Evolutionary conservation across 2,797 vertebrate species (phyloP), one percentile per base, ranked within the genome.

Genomic region (Tadarida brasiliensis): DNA sequence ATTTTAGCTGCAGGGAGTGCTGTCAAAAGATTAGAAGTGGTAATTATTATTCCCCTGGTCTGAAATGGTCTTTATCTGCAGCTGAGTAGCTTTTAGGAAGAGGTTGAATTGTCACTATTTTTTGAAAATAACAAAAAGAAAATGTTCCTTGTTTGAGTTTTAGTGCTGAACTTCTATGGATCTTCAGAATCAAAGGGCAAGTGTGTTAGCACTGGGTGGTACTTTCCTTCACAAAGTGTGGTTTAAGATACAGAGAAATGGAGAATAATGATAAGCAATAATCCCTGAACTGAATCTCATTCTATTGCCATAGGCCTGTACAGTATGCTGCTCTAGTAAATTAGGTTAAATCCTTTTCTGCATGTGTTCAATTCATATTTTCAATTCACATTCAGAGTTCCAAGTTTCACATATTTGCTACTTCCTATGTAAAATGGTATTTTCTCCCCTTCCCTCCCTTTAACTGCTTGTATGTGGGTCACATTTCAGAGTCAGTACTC

Each of bases 1-100:
- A 70, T 83, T 87, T 91, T 83, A 73, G 57, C 68, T 81, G 33
- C 26, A 73, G 47, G 57, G 68, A 90, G 61, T 12, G 17, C 63
- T 94, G 71, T 96, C 87, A 83, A 87, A 71, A 68, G 88, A 94
- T 96, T 47, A 90, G 71, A 96, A 91, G 86, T 35, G 30, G 65
- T 93, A 76, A 94, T 87, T 88, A 90, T 70, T 49, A 81, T 73
- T 54, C 4, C 22, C 68, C 20, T 39, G 4, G 19, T 94, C 47
- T 85, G 51, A 94, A 90, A 63, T 74, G 44, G 47, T 71, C 90
- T 95, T 76, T 87, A 59, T 93, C 54, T 93, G 11, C 17, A 90
- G 65, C 67, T 77, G 33, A 92, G 20, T 20, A 65, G 22, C 63
- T 88, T 26, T 92, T 63, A 90, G 30, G n/a, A 82, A 93, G 68